phyloP scores from a whole-genome alignment of 1,140 invertebrate species.

The Euura lappo region DNA sequence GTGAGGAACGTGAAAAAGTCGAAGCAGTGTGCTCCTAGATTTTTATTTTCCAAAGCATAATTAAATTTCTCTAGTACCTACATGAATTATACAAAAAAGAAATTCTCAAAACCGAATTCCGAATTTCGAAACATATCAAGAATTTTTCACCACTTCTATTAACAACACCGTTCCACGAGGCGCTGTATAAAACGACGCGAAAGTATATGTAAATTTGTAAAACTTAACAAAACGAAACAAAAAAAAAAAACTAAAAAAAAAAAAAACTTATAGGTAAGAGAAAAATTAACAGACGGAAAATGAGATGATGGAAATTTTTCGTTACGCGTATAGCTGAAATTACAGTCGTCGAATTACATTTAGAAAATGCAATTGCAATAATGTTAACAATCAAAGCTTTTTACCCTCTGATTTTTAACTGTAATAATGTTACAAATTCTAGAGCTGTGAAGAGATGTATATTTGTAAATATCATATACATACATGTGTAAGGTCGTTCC shows the following conservation, averaged over 20 bases:
- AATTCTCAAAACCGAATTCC: conserved; percentile 46
- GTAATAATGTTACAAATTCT: conserved; percentile 15
- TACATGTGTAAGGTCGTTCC: too few species aligned
- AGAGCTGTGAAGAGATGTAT: neutral
- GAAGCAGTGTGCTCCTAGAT: neutral
- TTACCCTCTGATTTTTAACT: conserved; percentile 29
- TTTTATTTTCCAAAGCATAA: too few species aligned
- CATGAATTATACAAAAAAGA: neutral
- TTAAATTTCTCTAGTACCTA: neutral
- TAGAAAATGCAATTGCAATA: conserved; percentile 40
- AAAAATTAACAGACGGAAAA: too few species aligned
- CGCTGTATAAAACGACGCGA: neutral
- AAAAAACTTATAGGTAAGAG: too few species aligned
- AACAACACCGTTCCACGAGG: neutral
- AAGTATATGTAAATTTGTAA: neutral
- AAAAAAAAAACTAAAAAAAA: neutral
- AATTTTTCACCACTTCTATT: conserved; percentile 9
- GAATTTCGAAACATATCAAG: conserved; percentile 56
- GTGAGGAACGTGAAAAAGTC: neutral
- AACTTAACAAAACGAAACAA: neutral
- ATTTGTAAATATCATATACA: neutral
- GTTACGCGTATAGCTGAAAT: conserved; percentile 4
- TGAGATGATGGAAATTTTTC: too few species aligned
- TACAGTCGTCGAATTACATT: conserved; percentile 24
- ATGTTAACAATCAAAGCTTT: conserved; percentile 46